These are phyloP conservation scores for Protaetia brevitarsis DNA, from an alignment of 1,140 invertebrate genomes.

Conservation along the genomic window DNA sequence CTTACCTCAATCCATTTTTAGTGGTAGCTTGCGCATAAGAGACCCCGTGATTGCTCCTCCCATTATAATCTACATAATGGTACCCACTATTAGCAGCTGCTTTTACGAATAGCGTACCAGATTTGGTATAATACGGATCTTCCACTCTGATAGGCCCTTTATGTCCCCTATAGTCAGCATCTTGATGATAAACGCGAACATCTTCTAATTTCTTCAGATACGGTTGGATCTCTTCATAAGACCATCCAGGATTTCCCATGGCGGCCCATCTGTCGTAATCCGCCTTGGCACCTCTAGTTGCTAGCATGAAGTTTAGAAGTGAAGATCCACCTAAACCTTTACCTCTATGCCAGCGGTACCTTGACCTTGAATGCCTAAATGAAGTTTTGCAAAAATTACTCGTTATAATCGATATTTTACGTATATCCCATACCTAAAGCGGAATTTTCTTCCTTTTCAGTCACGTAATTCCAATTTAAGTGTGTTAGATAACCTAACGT, in stretches of 20 bases:
- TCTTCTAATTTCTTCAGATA: conserved; percentile 60
- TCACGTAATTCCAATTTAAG: conserved; percentile 77
- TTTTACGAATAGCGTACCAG: conserved; percentile 64
- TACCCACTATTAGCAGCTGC: conserved; percentile 73
- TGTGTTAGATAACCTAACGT: conserved; percentile 62
- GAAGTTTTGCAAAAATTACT: neutral
- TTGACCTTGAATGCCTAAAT: conserved; percentile 1
- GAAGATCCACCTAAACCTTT: conserved; percentile 69
- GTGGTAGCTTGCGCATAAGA: conserved; percentile 83
- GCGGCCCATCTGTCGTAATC: conserved; percentile 76
- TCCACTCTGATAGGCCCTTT: conserved; percentile 46
- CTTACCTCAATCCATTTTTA: conserved; percentile 67
- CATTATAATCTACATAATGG: conserved; percentile 76
- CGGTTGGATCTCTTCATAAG: conserved; percentile 67
- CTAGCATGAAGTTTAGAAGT: conserved; percentile 88
- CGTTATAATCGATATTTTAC: neutral
- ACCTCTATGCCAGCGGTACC: conserved; percentile 54
- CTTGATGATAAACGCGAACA: conserved; percentile 30
- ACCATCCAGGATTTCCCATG: conserved; percentile 67
- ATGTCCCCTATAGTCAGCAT: conserved; percentile 55
- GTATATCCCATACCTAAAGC: conserved; percentile 52
- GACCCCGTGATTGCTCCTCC: conserved; percentile 82
- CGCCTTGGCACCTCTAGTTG: conserved; percentile 72
- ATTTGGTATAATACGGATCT: conserved; percentile 59
- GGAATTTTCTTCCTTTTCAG: conserved; percentile 65